Evolutionary conservation across 2,113 vertebrate species (phyloP).

Genomic region (Chaenocephalus aceratus): DNA sequence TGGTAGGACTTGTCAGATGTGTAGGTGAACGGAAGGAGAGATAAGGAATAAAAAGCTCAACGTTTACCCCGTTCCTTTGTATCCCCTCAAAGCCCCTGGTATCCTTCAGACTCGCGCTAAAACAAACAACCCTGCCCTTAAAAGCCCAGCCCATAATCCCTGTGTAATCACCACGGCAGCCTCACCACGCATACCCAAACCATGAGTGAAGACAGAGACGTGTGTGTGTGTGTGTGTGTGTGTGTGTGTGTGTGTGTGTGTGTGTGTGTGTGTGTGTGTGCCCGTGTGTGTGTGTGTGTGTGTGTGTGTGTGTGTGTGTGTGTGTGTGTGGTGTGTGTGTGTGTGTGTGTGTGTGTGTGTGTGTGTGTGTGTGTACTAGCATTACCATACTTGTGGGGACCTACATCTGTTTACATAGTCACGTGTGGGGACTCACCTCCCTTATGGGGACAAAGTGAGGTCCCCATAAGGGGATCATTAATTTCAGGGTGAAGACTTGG

Average conservation of each 20-base stretch:
- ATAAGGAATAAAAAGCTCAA: slow-evolving; percentile 45
- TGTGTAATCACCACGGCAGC: slow-evolving; percentile 53
- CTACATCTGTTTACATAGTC: no score
- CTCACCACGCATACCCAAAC: slow-evolving; percentile 55
- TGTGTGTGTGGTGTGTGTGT: background rate
- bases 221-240: background rate
- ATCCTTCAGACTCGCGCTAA: slow-evolving; percentile 66
- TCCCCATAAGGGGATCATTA: no score
- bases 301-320: no score
- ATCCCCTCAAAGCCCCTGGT: slow-evolving; percentile 63
- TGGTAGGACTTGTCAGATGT: background rate
- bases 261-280: background rate
- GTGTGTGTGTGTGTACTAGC: no score
- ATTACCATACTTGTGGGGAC: no score
- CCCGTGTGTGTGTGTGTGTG: no score
- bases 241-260: background rate
- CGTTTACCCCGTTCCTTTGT: background rate
- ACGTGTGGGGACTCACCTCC: no score
- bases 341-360: background rate
- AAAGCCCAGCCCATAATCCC: slow-evolving; percentile 67
- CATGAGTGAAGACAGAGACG: slow-evolving; percentile 10
- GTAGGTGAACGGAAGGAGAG: background rate
- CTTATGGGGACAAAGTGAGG: no score
- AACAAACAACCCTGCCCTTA: slow-evolving; percentile 74
- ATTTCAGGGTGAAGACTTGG: no score